These are phyloP conservation scores for Paradisaea rubra DNA, from an alignment of 2,113 vertebrate genomes.

Conservation along the genomic window DNA sequence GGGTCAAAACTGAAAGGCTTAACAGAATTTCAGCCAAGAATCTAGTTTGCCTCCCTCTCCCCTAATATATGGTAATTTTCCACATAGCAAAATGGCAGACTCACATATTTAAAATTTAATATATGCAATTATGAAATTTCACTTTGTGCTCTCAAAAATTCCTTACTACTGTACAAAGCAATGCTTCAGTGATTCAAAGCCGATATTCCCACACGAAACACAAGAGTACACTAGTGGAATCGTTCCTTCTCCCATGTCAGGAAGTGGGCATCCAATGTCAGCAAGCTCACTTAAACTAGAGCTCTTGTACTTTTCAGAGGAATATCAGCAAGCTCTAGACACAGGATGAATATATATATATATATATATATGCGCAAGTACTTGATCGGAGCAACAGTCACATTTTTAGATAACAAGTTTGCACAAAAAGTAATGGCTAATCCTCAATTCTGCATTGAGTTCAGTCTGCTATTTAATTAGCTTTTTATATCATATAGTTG, in stretches of 20 bases:
- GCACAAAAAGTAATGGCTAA: neutral
- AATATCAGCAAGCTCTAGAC: neutral
- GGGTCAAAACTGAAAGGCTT: neutral
- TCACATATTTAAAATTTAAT: neutral
- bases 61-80: neutral
- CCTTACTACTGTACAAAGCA: neutral
- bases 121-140: neutral
- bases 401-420: neutral
- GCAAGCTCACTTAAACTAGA: neutral
- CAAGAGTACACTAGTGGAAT: neutral
- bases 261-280: neutral
- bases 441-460: neutral
- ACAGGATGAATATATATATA: neutral
- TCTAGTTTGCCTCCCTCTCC: neutral
- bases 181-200: neutral
- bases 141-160: neutral
- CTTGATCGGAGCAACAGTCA: neutral
- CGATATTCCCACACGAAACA: neutral
- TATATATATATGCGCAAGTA: neutral
- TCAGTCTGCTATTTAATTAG: neutral
- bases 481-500: neutral
- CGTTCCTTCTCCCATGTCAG: neutral
- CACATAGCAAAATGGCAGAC: neutral
- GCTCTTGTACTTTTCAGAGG: neutral
- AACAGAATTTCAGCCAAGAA: neutral